A percentile compares a stretch with the other conserved stretches of the same genome.
phyloP scores from a whole-genome alignment of 2,888 invertebrate genomes.

The Luperina testacea region DNA sequence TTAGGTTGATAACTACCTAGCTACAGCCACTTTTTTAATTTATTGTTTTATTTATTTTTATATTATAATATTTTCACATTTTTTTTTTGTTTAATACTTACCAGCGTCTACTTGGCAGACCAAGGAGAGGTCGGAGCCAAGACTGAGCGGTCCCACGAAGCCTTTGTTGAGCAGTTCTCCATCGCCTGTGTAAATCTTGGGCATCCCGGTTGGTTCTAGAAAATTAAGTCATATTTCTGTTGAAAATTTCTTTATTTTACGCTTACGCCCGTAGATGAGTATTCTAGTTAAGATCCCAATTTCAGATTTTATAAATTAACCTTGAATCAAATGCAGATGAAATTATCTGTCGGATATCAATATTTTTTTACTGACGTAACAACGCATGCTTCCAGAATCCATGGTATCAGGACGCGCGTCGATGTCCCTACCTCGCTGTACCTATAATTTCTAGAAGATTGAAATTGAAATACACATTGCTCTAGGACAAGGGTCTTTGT shows the following conservation, averaged over 20 bases:
- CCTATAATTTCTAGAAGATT: background rate
- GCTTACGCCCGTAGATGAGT: background rate
- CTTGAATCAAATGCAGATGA: background rate
- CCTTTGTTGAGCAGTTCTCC: constrained; percentile 70
- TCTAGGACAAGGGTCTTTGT: background rate
- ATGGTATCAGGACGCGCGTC: too few species aligned
- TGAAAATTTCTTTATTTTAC: background rate
- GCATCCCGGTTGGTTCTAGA: constrained; percentile 78
- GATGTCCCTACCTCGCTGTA: too few species aligned
- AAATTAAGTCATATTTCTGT: constrained; percentile 4
- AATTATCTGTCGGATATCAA: too few species aligned
- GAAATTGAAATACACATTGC: background rate
- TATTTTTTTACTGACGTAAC: too few species aligned
- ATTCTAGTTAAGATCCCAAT: background rate
- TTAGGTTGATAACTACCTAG: too few species aligned
- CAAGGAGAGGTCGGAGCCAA: constrained; percentile 76
- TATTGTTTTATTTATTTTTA: too few species aligned
- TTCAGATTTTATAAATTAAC: background rate
- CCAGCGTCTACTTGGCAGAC: constrained; percentile 79
- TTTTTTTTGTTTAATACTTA: constrained; percentile 58
- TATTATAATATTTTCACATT: too few species aligned
- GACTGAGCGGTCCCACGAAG: constrained; percentile 75
- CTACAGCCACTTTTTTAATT: too few species aligned
- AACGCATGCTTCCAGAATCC: too few species aligned
- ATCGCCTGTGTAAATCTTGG: constrained; percentile 72